phyloP scores from a whole-genome alignment of 2,888 invertebrate genomes.

The Xestia sexstrigata region DNA sequence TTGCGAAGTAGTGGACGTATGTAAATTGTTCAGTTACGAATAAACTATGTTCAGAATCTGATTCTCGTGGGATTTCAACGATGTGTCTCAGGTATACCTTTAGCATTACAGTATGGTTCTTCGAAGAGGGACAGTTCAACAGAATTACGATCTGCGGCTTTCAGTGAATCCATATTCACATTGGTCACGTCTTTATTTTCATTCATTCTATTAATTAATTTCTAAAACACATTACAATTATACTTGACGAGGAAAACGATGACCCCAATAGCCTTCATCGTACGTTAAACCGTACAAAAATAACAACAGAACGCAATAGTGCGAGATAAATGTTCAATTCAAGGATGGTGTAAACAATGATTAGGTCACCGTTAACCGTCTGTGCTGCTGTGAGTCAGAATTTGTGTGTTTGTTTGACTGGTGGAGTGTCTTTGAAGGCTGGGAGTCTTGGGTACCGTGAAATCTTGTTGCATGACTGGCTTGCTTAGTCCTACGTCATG shows the following conservation, averaged over 20 bases:
- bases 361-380: slow-evolving; percentile 59
- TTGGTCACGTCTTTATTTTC: slow-evolving; percentile 22
- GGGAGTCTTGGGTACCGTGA: slow-evolving; percentile 9
- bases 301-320: slow-evolving; percentile 52
- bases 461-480: background rate
- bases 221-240: slow-evolving; percentile 10
- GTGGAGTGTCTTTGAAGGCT: slow-evolving; percentile 22
- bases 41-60: background rate
- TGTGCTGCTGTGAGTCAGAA: slow-evolving; percentile 58
- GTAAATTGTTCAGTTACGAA: slow-evolving; percentile 22
- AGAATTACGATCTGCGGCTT: background rate
- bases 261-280: slow-evolving; percentile 51
- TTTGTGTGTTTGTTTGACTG: slow-evolving; percentile 34
- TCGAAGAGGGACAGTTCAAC: background rate
- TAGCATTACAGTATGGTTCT: background rate
- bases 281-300: slow-evolving; percentile 44
- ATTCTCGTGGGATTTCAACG: slow-evolving; percentile 26
- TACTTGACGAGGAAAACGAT: slow-evolving; percentile 50
- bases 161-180: too few species aligned
- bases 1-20: slow-evolving; percentile 30
- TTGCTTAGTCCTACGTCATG: background rate
- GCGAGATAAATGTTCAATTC: slow-evolving; percentile 55
- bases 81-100: slow-evolving; percentile 18
- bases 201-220: slow-evolving; percentile 28
- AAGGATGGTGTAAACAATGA: slow-evolving; percentile 65